Conservation (phyloP, 2,113 vertebrate genomes). For the Polypterus senegalus region DNA sequence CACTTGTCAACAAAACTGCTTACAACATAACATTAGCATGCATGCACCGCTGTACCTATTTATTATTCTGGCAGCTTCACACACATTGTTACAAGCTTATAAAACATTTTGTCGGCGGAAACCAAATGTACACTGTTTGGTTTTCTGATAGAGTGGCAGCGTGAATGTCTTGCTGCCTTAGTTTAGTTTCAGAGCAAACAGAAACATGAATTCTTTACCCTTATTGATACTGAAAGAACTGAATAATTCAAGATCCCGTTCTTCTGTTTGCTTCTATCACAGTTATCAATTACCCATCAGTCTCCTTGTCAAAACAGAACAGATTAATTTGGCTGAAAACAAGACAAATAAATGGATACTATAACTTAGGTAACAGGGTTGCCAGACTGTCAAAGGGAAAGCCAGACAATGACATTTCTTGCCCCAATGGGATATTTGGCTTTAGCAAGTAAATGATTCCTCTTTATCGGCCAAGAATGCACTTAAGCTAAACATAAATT, state of each 20-base stretch:
- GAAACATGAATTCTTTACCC: conserved; percentile 66
- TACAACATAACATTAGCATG: conserved; percentile 99
- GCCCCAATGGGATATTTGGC: conserved; percentile 85
- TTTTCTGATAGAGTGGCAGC: conserved; percentile 88
- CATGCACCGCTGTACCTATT: conserved; percentile 95
- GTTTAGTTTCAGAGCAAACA: conserved; percentile 75
- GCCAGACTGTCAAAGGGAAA: conserved; percentile 69
- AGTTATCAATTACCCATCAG: conserved; percentile 79
- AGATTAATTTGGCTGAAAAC: conserved; percentile 71
- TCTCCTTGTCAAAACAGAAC: conserved; percentile 74
- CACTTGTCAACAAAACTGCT: conserved; percentile 99
- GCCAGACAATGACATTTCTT: conserved; percentile 68
- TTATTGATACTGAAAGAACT: conserved; percentile 72
- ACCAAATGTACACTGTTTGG: conserved; percentile 85
- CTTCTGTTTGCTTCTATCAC: conserved; percentile 79
- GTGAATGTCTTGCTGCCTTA: conserved; percentile 67
- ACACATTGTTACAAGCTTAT: conserved; percentile 93
- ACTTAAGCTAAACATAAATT: conserved; percentile 85
- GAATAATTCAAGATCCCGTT: conserved; percentile 73
- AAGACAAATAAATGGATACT: conserved; percentile 70
- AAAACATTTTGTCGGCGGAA: conserved; percentile 89
- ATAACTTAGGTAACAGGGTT: conserved; percentile 58
- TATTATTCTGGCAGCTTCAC: conserved; percentile 99
- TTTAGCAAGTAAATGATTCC: conserved; percentile 63
- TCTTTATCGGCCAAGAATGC: conserved; percentile 86